These are phyloP conservation scores for Gymnodraco acuticeps DNA, from an alignment of 2,797 vertebrate genomes.

Conservation along the genomic window DNA sequence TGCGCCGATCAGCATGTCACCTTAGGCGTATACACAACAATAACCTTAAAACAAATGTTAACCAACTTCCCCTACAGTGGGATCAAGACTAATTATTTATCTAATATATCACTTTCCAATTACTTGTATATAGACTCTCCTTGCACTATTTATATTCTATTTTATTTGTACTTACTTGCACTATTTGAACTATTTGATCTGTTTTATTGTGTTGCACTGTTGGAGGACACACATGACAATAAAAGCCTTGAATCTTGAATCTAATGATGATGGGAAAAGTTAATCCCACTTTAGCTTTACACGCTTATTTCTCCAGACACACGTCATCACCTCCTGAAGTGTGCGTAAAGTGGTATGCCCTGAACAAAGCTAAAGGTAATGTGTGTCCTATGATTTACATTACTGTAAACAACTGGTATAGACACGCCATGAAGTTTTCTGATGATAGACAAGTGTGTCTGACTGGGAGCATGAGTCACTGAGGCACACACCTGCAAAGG, in stretches of 20 bases:
- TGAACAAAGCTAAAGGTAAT: constrained; percentile 11
- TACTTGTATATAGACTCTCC: no score
- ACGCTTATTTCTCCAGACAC: constrained; percentile 27
- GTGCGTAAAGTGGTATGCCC: constrained; percentile 8
- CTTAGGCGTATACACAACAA: background rate
- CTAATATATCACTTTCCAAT: no score
- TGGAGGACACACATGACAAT: no score
- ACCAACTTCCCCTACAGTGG: constrained; percentile 1
- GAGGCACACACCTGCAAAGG: constrained; percentile 56
- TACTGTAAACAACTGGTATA: constrained; percentile 61
- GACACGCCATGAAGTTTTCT: constrained; percentile 51
- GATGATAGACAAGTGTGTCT: constrained; percentile 55
- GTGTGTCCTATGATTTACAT: constrained; percentile 50
- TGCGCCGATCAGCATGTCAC: constrained; percentile 9
- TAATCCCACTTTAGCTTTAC: constrained; percentile 44
- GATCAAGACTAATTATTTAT: constrained; percentile 3
- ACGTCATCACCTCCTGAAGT: constrained; percentile 32
- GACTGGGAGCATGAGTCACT: constrained; percentile 61
- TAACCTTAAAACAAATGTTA: constrained; percentile 15
- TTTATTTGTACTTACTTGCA: no score
- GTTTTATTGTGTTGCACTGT: no score
- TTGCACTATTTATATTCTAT: no score
- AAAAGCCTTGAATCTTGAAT: no score
- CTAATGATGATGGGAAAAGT: constrained; percentile 48
- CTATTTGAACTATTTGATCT: no score